phyloP scores from a whole-genome alignment of 2,113 vertebrate species.

The Cranoglanis bouderius region DNA sequence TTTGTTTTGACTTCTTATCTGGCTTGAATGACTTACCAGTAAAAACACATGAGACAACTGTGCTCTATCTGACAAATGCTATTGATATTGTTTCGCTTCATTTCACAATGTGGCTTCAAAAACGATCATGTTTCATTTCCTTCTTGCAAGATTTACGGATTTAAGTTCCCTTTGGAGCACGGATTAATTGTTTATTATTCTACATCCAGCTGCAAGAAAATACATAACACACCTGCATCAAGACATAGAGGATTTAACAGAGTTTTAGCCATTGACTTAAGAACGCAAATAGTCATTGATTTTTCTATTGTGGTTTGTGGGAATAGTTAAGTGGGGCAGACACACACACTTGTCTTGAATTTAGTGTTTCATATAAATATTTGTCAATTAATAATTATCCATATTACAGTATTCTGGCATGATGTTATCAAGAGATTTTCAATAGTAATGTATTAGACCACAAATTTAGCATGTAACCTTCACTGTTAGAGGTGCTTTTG shows the following conservation, averaged over 20 bases:
- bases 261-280: not conserved
- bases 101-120: constrained; percentile 26
- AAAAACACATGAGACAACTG: not conserved
- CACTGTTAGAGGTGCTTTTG: not conserved
- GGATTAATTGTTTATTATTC: not conserved
- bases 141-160: constrained; percentile 22
- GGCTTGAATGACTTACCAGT: constrained; percentile 24
- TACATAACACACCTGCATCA: not conserved
- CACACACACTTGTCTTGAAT: not conserved
- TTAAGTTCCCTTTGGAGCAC: not conserved
- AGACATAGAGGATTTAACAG: not conserved
- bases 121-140: not conserved
- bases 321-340: not conserved
- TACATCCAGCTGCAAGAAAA: not conserved
- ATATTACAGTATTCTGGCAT: not conserved
- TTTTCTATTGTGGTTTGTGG: not conserved
- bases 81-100: constrained; percentile 1
- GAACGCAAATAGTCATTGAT: not conserved
- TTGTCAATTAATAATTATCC: too few species aligned
- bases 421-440: not conserved
- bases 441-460: not conserved
- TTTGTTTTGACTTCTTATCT: constrained; percentile 28
- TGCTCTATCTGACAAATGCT: not conserved
- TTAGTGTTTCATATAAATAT: too few species aligned
- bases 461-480: not conserved